Evolutionary conservation across 2,797 vertebrate species (phyloP), one percentile per base, ranked within the genome.

Genomic region (Taeniopygia guttata): DNA sequence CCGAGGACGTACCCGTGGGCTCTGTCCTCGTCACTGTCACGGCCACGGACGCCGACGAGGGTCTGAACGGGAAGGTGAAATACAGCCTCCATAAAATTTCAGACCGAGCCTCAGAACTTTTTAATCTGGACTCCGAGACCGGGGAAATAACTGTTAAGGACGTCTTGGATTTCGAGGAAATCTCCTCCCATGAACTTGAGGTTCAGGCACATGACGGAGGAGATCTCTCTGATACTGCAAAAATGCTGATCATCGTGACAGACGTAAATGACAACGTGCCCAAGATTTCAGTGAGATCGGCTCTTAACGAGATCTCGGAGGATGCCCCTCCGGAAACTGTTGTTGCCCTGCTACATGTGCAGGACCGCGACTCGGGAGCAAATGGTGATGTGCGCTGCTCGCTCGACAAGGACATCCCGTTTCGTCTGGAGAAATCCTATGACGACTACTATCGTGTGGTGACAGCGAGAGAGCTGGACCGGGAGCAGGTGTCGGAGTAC

Each of bases 181-280:
- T 30, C 7, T 12, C 51, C 8, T 23, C n/a, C 0, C 10, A 67
- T 97, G 40, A 98, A 66, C 88, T 98, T 14, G 93, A 98, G 45
- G 92, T 98, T 3, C 95, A 97, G 69, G 98, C 97, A 10, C 91
- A 85, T 15, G 98, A 98, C 59, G 92, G 96, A 1, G 98, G 48
- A 0, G 64, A 1, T 0, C 56, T 78, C 6, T 79, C 0, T 2
- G 55, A 75, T 5, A 48, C 23, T 0, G 11, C 64, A 0, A 78
- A 54, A 11, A 36, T 90, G 1, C 0, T 2, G 0, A 30, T 90
- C 29, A 16, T 40, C 0, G 42, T 85, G 4, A 42, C 9, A 5
- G 98, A 98, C 45, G 93, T 97, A 2, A 98, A 98, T n/a, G 98
- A 98, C 62, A 98, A 98, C 3, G 84, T 81, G 4, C 98, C 98